A percentile compares a stretch with the other conserved stretches of the same genome.
Conservation (phyloP, 2,888 invertebrate species). For the Leucozona laternaria region DNA sequence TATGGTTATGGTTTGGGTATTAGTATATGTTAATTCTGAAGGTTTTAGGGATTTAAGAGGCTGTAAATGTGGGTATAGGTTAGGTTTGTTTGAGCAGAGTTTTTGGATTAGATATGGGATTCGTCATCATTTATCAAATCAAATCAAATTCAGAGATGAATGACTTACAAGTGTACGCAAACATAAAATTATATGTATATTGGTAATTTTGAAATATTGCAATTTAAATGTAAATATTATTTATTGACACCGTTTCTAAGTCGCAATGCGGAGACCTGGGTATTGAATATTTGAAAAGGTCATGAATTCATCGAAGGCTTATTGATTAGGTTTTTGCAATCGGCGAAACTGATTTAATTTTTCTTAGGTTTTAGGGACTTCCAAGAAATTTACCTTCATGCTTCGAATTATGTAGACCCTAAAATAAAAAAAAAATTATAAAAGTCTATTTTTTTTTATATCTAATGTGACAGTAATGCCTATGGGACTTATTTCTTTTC, state of each 20-base stretch:
- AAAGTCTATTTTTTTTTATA: too few species aligned
- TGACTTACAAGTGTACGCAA: neutral
- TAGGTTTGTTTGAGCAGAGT: neutral
- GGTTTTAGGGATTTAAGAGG: neutral
- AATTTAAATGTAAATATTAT: constrained; percentile 38
- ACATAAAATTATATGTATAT: neutral
- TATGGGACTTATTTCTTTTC: too few species aligned
- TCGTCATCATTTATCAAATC: constrained; percentile 2
- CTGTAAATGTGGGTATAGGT: neutral
- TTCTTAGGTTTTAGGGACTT: too few species aligned
- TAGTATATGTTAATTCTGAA: constrained; percentile 14
- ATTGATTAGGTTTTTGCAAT: too few species aligned
- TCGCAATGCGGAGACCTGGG: neutral
- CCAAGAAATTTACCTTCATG: too few species aligned
- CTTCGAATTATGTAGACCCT: too few species aligned
- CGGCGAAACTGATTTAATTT: too few species aligned
- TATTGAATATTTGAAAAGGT: constrained; percentile 2
- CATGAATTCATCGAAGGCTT: too few species aligned
- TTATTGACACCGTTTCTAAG: constrained; percentile 23
- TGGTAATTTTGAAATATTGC: constrained; percentile 24
- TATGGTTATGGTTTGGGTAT: neutral
- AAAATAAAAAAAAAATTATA: too few species aligned
- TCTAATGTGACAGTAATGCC: too few species aligned
- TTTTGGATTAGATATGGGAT: neutral
- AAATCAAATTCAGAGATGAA: constrained; percentile 9